Evolutionary conservation across 2,888 invertebrate genomes (phyloP).

Genomic region (Napeogenes inachia): DNA sequence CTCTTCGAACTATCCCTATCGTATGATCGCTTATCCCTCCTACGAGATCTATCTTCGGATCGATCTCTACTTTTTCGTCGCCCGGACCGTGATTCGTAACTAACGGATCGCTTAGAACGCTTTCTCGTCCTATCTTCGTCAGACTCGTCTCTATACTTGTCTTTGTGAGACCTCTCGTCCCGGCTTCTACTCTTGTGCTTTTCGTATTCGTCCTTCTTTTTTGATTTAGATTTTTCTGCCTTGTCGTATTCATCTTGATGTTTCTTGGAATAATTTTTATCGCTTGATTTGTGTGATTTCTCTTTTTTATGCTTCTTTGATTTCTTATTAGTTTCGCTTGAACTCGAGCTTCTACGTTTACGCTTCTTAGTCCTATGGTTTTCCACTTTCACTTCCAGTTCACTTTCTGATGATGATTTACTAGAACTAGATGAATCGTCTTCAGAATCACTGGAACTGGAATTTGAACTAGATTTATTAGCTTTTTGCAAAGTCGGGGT

Average conservation of each 20-base stretch:
- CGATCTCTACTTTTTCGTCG: slow-evolving; percentile 44
- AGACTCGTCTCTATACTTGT: slow-evolving; percentile 62
- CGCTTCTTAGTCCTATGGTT: slow-evolving; percentile 52
- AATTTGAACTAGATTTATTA: slow-evolving; percentile 48
- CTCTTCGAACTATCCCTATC: slow-evolving; percentile 47
- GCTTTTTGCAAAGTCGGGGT: slow-evolving; percentile 57
- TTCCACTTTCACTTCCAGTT: slow-evolving; percentile 44
- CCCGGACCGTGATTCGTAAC: slow-evolving; percentile 55
- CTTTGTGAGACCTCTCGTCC: slow-evolving; percentile 51
- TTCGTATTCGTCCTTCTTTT: slow-evolving; percentile 55
- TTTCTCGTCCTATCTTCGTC: slow-evolving; percentile 60
- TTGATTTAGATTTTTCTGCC: slow-evolving; percentile 46
- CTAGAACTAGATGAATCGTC: slow-evolving; percentile 53
- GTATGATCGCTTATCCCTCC: slow-evolving; percentile 50
- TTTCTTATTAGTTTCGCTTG: slow-evolving; percentile 52
- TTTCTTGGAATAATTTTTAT: slow-evolving; percentile 48
- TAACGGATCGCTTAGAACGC: slow-evolving; percentile 54
- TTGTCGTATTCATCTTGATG: slow-evolving; percentile 51
- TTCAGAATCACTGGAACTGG: slow-evolving; percentile 62
- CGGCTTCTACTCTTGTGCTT: slow-evolving; percentile 53
- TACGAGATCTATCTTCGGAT: slow-evolving; percentile 48
- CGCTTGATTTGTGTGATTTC: slow-evolving; percentile 44
- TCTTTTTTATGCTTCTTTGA: slow-evolving; percentile 52
- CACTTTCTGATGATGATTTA: slow-evolving; percentile 50
- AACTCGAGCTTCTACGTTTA: slow-evolving; percentile 56